These are phyloP conservation scores for Cepaea nemoralis DNA, from an alignment of 1,140 invertebrate species.

Conservation along the genomic window DNA sequence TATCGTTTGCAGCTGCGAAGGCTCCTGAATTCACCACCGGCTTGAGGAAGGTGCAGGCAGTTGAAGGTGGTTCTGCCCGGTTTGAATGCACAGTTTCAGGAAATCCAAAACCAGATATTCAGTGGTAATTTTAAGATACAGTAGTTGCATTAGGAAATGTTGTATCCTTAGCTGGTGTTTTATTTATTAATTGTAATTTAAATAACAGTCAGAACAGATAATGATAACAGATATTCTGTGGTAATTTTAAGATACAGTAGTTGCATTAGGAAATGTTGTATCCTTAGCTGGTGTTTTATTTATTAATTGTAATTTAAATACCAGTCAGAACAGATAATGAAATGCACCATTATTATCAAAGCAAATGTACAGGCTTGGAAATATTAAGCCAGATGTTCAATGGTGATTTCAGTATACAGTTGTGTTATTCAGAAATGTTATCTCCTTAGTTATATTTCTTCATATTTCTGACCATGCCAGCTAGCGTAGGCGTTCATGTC, in stretches of 20 bases:
- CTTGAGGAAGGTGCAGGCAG: constrained; percentile 82
- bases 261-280: neutral
- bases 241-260: constrained; percentile 53
- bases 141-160: neutral
- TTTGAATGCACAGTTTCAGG: constrained; percentile 91
- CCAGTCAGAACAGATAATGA: no score
- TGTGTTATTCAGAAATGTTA: neutral
- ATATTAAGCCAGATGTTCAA: constrained; percentile 81
- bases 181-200: no score
- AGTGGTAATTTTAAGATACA: constrained; percentile 68
- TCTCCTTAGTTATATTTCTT: no score
- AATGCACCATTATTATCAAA: no score
- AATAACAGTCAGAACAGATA: no score
- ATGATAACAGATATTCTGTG: constrained; percentile 82
- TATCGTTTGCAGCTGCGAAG: constrained; percentile 78
- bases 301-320: no score
- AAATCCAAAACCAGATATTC: constrained; percentile 87
- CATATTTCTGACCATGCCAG: no score
- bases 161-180: neutral
- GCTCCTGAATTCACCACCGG: constrained; percentile 91
- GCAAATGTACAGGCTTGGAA: no score
- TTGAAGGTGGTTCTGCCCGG: constrained; percentile 87
- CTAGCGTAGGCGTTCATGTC: no score
- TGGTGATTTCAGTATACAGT: constrained; percentile 68
- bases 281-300: no score